Conservation (phyloP, 2,797 vertebrate genomes). For the Neostethus bicornis region DNA sequence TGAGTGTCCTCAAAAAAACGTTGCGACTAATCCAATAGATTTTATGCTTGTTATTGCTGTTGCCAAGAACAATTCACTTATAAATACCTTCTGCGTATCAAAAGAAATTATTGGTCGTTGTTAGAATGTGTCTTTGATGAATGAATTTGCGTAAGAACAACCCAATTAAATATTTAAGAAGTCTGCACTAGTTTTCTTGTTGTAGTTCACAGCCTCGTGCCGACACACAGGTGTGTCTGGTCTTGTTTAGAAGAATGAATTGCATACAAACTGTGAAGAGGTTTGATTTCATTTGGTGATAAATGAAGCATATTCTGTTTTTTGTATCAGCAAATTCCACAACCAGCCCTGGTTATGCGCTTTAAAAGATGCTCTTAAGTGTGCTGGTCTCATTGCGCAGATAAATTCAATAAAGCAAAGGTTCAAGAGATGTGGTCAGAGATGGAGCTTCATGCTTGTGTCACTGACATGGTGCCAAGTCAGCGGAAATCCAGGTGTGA, state of each 20-base stretch:
- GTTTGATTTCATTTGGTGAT: conserved; percentile 12
- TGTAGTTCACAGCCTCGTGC: not conserved
- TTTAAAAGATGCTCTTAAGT: conserved; percentile 2
- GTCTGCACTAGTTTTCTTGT: not conserved
- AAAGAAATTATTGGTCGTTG: too few relatives aligned
- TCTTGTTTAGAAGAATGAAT: conserved; percentile 14
- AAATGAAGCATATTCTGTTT: conserved; percentile 8
- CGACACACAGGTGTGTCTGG: conserved; percentile 39
- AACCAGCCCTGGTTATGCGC: not conserved
- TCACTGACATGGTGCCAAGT: conserved; percentile 27
- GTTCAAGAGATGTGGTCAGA: conserved; percentile 2
- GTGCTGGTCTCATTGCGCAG: not conserved
- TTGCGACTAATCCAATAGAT: too few relatives aligned
- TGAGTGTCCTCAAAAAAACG: too few relatives aligned
- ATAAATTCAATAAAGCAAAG: not conserved
- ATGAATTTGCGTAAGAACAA: too few relatives aligned
- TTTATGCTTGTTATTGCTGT: too few relatives aligned
- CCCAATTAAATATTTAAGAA: too few relatives aligned
- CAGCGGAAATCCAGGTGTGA: conserved; percentile 46
- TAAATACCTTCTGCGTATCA: too few relatives aligned
- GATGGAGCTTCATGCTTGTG: conserved; percentile 20
- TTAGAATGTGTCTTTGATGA: too few relatives aligned
- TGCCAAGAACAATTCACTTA: too few relatives aligned
- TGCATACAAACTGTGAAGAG: conserved; percentile 6
- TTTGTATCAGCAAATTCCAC: conserved; percentile 13